Evolutionary conservation across 1,140 invertebrate genomes (phyloP).

Genomic region (Drosophila carrolli): DNA sequence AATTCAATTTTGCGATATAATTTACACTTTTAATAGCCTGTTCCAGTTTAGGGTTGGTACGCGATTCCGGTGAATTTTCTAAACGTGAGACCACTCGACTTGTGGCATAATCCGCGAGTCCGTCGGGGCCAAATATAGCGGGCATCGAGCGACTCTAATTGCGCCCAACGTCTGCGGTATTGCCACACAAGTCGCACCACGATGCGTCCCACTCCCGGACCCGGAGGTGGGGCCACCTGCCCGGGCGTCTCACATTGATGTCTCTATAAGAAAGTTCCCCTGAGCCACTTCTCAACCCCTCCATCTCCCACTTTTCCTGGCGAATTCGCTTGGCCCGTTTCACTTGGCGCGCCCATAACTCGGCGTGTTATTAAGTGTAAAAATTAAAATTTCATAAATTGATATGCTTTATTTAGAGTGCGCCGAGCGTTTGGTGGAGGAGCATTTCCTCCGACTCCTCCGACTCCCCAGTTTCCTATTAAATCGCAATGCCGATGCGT

Average conservation of each 20-base stretch:
- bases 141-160: slow-evolving; percentile 61
- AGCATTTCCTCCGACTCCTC: slow-evolving; percentile 19
- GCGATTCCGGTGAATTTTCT: not conserved
- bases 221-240: slow-evolving; percentile 53
- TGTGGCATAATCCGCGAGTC: slow-evolving; percentile 31
- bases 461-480: slow-evolving; percentile 31
- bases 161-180: slow-evolving; percentile 52
- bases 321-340: slow-evolving; percentile 42
- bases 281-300: not conserved
- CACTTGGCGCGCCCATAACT: slow-evolving; percentile 66
- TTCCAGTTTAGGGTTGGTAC: not conserved
- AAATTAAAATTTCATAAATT: slow-evolving; percentile 83
- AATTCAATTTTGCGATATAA: too few relatives aligned
- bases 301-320: not conserved
- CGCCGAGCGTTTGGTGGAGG: slow-evolving; percentile 24
- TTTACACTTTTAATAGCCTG: not conserved
- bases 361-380: slow-evolving; percentile 79
- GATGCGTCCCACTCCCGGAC: slow-evolving; percentile 1
- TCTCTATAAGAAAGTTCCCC: slow-evolving; percentile 51
- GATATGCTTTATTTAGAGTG: slow-evolving; percentile 79
- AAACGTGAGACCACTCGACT: slow-evolving; percentile 1
- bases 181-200: slow-evolving; percentile 71
- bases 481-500: slow-evolving; percentile 20
- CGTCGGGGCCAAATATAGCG: slow-evolving; percentile 47
- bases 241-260: slow-evolving; percentile 67